phyloP scores from a whole-genome alignment of 2,888 invertebrate genomes.

The Pyrrhia umbra region DNA sequence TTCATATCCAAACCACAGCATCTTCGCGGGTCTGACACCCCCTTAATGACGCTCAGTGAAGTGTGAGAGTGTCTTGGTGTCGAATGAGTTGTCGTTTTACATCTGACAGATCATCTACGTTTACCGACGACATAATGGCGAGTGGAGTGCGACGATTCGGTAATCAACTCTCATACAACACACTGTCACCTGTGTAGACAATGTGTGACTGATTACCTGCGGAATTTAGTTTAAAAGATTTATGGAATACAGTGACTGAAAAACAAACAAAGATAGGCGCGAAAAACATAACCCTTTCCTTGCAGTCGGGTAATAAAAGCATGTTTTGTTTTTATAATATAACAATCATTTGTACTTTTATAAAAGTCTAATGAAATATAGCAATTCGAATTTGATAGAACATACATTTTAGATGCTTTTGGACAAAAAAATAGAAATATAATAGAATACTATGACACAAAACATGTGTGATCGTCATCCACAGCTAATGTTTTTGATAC shows the following conservation, averaged over 20 bases:
- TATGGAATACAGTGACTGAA: neutral
- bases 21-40: slow-evolving; percentile 35
- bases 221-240: neutral
- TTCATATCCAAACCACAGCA: slow-evolving; percentile 28
- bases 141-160: slow-evolving; percentile 53
- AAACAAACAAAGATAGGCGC: too few relatives aligned
- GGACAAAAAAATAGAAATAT: too few relatives aligned
- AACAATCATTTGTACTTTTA: too few relatives aligned
- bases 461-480: too few relatives aligned
- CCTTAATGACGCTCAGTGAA: slow-evolving; percentile 75
- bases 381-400: too few relatives aligned
- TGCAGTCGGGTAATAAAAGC: too few relatives aligned
- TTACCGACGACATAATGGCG: slow-evolving; percentile 58
- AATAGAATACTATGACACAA: too few relatives aligned
- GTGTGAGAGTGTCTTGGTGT: slow-evolving; percentile 73
- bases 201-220: slow-evolving; percentile 43
- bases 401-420: too few relatives aligned
- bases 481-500: too few relatives aligned
- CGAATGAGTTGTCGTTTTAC: slow-evolving; percentile 82
- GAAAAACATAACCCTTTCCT: too few relatives aligned
- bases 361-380: too few relatives aligned
- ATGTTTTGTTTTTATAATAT: too few relatives aligned
- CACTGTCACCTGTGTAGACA: slow-evolving; percentile 2
- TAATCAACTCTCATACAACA: slow-evolving; percentile 65
- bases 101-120: slow-evolving; percentile 73